Base-by-base conservation (phyloP, 2,888 invertebrate species). In the Anthophora plumipes region DNA sequence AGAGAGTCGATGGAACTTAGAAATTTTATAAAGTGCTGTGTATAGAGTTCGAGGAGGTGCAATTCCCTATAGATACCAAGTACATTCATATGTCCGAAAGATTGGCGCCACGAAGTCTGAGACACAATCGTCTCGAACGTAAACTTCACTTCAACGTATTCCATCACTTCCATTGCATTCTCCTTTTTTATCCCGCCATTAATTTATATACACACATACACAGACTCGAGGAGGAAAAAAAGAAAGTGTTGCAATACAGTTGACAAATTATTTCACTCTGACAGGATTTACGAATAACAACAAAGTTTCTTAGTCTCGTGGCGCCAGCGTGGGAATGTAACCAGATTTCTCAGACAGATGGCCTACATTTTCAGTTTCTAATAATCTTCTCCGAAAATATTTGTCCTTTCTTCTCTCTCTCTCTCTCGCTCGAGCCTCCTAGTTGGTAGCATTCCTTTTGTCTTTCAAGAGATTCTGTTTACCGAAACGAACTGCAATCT, bases 401-500 rank as follows among this genome's bases (percentile, higher is more conserved):
- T 54, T 64, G 54, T 64, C 43, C 22, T 46, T 22, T 17, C 5
- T 9, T 41, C 0, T 31, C 31, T 31, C 31, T 31, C n/a, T 54
- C 52, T 20, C 39, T 0, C 11, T 25, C 12, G 9, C 1, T 14
- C 39, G 22, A n/a, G 20, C 5, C 11, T 39, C 22, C 20, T 37
- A 46, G 37, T 9, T 39, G 0, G 46, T 48, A 0, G 14, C 17
- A 22, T 41, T 1, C 20, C 1, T 22, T 39, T 43, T 4, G 52
- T 50, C 41, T 9, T 43, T 5, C 43, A 37, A n/a, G 22, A 50
- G 41, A 50, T 11, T 50, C 43, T 77, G 59, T 74, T 77, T 60
- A 77, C 59, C n/a, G 63, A 63, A 76, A 57, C 57, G 52, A 22
- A 41, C 52, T 12, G 54, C 66, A 61, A 77, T 77, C 48, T 67